Percentiles rank a stretch among this genome's conserved stretches.
Conservation (phyloP, 2,888 invertebrate genomes). For the Dicycla oo region DNA sequence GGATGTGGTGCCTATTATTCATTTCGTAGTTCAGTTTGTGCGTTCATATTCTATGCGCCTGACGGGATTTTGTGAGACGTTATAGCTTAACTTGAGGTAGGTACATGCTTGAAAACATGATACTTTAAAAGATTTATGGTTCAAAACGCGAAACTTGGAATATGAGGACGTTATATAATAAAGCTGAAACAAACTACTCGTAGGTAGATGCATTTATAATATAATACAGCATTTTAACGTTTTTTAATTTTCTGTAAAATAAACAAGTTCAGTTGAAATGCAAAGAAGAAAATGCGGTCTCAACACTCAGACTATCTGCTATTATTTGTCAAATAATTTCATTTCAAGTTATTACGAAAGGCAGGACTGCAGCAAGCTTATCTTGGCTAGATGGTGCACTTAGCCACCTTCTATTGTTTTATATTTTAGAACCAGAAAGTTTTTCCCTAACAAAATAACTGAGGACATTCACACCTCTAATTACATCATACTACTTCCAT, state of each 20-base stretch:
- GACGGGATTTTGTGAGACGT: constrained; percentile 15
- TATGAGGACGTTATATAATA: background rate
- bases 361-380: constrained; percentile 28
- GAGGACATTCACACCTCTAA: constrained; percentile 10
- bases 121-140: background rate
- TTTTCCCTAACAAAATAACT: constrained; percentile 10
- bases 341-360: constrained; percentile 16
- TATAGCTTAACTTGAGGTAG: background rate
- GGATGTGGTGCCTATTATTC: constrained; percentile 42
- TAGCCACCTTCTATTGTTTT: constrained; percentile 42
- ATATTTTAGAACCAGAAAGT: constrained; percentile 32
- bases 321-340: constrained; percentile 20
- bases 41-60: constrained; percentile 35
- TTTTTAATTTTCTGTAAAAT: background rate
- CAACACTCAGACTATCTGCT: background rate
- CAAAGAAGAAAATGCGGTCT: background rate
- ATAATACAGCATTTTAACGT: background rate
- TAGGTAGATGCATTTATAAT: background rate
- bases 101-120: background rate
- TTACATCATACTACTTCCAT: constrained; percentile 31
- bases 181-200: background rate
- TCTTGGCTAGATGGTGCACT: constrained; percentile 38
- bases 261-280: background rate
- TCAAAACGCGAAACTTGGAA: background rate
- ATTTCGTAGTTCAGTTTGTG: constrained; percentile 41